Conservation (phyloP, 2,113 vertebrate genomes). For the Tetrax tetrax region DNA sequence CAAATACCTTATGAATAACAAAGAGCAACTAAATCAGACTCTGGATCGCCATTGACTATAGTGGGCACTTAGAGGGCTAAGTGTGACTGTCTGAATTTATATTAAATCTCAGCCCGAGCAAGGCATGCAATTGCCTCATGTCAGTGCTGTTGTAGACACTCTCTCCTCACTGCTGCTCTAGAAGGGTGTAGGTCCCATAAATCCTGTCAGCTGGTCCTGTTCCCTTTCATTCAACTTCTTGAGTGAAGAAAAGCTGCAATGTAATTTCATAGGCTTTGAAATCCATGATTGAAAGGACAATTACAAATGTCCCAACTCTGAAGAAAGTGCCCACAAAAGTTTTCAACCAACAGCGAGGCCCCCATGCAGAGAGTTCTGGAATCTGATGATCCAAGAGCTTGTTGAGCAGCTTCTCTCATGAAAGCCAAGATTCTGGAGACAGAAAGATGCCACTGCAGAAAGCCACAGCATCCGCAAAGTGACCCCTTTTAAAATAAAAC, state of each 20-base stretch:
- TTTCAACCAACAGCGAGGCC: neutral
- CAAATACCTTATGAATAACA: slow-evolving; percentile 35
- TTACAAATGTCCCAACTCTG: neutral
- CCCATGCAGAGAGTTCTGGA: neutral
- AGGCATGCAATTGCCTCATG: neutral
- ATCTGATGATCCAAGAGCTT: neutral
- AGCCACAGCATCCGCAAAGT: neutral
- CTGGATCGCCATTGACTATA: neutral
- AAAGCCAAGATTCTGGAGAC: neutral
- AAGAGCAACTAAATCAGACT: slow-evolving; percentile 31
- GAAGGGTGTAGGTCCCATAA: neutral
- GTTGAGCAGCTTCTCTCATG: neutral
- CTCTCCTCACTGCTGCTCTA: neutral
- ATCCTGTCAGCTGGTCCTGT: neutral
- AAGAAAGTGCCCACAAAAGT: neutral
- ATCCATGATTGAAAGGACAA: neutral
- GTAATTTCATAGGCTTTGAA: neutral
- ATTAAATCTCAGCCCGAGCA: neutral
- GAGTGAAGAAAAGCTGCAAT: neutral
- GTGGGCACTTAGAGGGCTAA: neutral
- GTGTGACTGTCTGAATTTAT: neutral
- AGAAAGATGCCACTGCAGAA: neutral
- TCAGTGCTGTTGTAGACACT: neutral
- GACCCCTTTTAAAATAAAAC: neutral
- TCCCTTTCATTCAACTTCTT: neutral